A percentile compares a stretch with the other conserved stretches of the same genome.
phyloP scores from a whole-genome alignment of 2,797 vertebrate species.

The Delichon dasypus region DNA sequence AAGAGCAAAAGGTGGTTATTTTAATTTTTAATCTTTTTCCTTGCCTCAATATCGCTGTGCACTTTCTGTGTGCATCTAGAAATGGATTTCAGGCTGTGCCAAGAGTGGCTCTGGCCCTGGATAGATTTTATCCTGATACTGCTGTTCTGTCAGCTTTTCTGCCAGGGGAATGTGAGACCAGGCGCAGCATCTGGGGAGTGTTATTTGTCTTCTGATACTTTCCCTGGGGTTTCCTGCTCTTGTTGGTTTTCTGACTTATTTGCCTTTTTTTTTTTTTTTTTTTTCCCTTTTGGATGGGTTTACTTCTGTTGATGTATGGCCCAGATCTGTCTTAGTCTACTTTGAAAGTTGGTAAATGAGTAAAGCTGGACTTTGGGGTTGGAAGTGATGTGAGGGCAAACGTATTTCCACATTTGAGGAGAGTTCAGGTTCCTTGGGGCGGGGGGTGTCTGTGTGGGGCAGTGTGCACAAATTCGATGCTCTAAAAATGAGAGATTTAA shows the following conservation, averaged over 20 bases:
- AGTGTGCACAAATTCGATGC: background rate
- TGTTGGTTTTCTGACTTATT: background rate
- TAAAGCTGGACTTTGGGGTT: background rate
- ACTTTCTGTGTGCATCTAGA: background rate
- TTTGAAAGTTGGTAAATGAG: background rate
- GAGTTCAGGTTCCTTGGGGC: background rate
- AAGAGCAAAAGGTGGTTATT: background rate
- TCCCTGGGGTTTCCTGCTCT: background rate
- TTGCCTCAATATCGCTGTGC: background rate
- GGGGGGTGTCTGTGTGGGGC: background rate
- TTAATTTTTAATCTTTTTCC: background rate
- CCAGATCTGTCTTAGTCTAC: background rate
- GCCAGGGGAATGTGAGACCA: background rate
- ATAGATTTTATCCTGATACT: background rate
- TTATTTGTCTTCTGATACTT: constrained; percentile 17
- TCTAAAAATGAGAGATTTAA: background rate
- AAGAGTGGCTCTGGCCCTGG: background rate
- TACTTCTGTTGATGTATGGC: background rate
- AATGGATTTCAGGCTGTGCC: background rate
- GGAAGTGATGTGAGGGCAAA: background rate
- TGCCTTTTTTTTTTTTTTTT: background rate
- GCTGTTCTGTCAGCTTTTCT: background rate
- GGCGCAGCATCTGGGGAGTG: background rate
- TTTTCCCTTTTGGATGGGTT: background rate
- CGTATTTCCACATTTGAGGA: background rate